Evolutionary conservation across 2,888 invertebrate species (phyloP).

Genomic region (Mythimna lalbum): DNA sequence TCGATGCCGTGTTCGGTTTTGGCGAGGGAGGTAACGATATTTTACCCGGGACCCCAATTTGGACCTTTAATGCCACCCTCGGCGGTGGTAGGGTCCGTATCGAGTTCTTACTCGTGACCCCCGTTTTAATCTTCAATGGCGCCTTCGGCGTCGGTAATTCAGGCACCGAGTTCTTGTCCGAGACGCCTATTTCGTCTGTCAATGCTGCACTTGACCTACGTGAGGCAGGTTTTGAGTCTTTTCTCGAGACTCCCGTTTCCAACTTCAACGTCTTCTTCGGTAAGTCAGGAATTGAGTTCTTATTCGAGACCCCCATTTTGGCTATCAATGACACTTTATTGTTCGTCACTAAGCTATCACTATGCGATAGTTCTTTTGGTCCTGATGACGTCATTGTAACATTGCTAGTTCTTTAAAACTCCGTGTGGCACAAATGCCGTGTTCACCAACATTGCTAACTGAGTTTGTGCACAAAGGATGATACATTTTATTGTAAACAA

Average conservation of each 20-base stretch:
- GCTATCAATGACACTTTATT: conserved; percentile 51
- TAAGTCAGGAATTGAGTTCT: conserved; percentile 15
- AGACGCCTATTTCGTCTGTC: conserved; percentile 20
- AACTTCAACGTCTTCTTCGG: not conserved
- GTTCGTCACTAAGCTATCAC: conserved; percentile 68
- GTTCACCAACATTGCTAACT: conserved; percentile 39
- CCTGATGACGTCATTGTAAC: conserved; percentile 71
- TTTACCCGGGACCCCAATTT: conserved; percentile 27
- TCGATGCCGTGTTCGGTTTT: not conserved
- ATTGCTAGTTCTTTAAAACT: conserved; percentile 49
- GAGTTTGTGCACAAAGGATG: conserved; percentile 33
- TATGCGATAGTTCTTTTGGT: conserved; percentile 62
- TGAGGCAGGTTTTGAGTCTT: conserved; percentile 5
- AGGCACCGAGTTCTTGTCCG: conserved; percentile 19
- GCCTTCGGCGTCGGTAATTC: conserved; percentile 13
- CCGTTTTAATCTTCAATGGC: not conserved
- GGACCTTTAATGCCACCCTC: conserved; percentile 7
- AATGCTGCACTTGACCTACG: not conserved
- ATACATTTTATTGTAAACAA: conserved; percentile 61
- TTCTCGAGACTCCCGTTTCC: conserved; percentile 14
- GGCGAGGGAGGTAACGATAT: conserved; percentile 19
- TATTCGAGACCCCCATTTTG: conserved; percentile 52
- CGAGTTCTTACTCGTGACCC: conserved; percentile 23
- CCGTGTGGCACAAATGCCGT: conserved; percentile 26
- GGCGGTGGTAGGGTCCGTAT: conserved; percentile 10